Evolutionary conservation across 2,797 vertebrate species (phyloP), one percentile per base, ranked within the genome.

Genomic region (Sphaeramia orbicularis): DNA sequence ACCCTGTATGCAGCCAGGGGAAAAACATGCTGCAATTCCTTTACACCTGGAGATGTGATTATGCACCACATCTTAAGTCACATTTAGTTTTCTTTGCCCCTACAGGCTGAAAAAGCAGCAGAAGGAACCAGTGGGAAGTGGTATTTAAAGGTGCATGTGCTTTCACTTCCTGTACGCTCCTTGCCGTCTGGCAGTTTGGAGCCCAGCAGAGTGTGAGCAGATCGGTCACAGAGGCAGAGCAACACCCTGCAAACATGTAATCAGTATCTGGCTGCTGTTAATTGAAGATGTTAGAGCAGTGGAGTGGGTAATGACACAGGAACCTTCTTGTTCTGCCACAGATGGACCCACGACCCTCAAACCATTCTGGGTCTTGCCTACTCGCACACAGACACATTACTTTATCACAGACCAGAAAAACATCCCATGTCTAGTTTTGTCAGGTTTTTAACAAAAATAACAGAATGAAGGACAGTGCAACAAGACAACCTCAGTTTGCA

Each of bases 281-380:
- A 94, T 93, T 92, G 89, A 86, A 87, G 91, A 92, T 93, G 92
- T 92, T 92, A 91, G 89, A 71, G 89, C 92, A 90, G 61, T 70
- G 74, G 83, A 91, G 90, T 92, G 89, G 88, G 83, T 85, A 93
- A 93, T 92, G 88, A 89, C 88, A 90, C 78, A 79, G 84, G 86
- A 91, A 87, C 83, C 79, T 83, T 78, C 84, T 86, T 86, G 89
- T 83, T 82, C 64, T 71, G 76, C 70, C 75, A 66, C 87, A 89
- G 83, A 90, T 87, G 87, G 81, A 89, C 81, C 67, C 42, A 6
- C 71, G 67, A 71, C 53, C n/a, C 37, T 8, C 21, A 14, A 56
- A 42, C 53, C 53, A 30, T 43, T 21, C 10, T 14, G 14, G 53
- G 12, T 12, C 41, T 14, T 4, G n/a, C 19, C 38, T 6, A 10